Percentiles rank a stretch among this genome's conserved stretches.
These are phyloP conservation scores for Bettongia penicillata DNA, from an alignment of 2,113 vertebrate genomes.

Conservation along the genomic window DNA sequence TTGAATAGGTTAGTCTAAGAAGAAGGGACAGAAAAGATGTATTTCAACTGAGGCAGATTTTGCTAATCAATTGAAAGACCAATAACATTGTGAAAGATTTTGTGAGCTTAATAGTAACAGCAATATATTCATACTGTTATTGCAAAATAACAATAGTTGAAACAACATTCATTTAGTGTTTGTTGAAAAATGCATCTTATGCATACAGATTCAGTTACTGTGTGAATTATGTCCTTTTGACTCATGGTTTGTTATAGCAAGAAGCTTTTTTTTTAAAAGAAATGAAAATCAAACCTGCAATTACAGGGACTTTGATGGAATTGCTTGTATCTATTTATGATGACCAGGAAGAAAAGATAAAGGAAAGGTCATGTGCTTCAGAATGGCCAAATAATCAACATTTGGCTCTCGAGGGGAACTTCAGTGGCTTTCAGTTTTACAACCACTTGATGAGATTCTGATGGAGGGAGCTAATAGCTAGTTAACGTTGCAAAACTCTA, in stretches of 20 bases:
- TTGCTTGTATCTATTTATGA: conserved; percentile 67
- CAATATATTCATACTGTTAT: background rate
- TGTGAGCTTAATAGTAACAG: background rate
- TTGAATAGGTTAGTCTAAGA: background rate
- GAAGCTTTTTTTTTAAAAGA: conserved; percentile 66
- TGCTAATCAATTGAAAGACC: background rate
- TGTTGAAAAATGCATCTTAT: conserved; percentile 74
- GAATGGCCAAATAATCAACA: conserved; percentile 47
- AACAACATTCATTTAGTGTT: background rate
- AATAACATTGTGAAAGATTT: background rate
- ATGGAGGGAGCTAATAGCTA: conserved; percentile 61
- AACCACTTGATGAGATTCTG: conserved; percentile 62
- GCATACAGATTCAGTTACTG: conserved; percentile 67
- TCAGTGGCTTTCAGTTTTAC: conserved; percentile 39
- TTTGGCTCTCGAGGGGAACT: conserved; percentile 27
- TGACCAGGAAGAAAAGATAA: conserved; percentile 67
- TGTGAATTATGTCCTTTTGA: conserved; percentile 72
- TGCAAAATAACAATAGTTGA: background rate
- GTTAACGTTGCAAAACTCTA: conserved; percentile 57
- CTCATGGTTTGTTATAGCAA: conserved; percentile 56
- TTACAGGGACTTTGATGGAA: conserved; percentile 52
- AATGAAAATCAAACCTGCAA: conserved; percentile 63
- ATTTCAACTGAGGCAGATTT: background rate
- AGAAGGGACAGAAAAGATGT: background rate
- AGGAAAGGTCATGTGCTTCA: conserved; percentile 48